These are phyloP conservation scores for Trididemnum clinides DNA, from an alignment of 23 tunicate species.

Conservation along the genomic window DNA sequence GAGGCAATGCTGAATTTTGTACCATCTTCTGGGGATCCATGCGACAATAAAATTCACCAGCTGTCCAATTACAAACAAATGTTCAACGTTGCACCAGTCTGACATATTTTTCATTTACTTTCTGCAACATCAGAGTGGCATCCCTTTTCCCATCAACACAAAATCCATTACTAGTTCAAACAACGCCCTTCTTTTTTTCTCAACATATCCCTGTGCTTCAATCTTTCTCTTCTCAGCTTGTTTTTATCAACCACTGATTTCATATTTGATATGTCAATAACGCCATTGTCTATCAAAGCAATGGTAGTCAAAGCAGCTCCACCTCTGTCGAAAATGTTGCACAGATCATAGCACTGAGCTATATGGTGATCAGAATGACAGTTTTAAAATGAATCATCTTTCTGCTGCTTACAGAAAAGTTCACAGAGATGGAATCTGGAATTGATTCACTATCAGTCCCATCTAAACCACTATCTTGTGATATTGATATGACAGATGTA, in stretches of 20 bases:
- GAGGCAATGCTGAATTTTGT: background rate
- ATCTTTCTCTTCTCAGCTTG: slow-evolving; percentile 25
- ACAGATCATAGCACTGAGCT: no score
- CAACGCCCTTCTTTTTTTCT: background rate
- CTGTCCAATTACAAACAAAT: background rate
- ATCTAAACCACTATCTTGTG: no score
- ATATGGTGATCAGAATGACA: no score
- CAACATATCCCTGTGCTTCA: background rate
- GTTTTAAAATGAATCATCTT: no score
- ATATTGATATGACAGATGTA: no score
- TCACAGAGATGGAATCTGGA: no score
- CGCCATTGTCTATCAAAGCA: slow-evolving; percentile 21
- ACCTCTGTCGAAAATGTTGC: no score
- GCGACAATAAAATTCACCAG: slow-evolving; percentile 22
- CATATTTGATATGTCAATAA: background rate
- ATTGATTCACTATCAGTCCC: no score
- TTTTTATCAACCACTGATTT: background rate
- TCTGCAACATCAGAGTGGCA: background rate
- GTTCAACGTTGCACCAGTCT: background rate
- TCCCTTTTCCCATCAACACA: slow-evolving; percentile 22
- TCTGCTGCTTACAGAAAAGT: no score
- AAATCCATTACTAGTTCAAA: background rate
- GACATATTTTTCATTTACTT: background rate
- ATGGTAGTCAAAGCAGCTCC: slow-evolving; percentile 30
- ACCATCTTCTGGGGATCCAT: slow-evolving; percentile 1